A percentile compares a stretch with the other conserved stretches of the same genome.
These are phyloP conservation scores for Lamproptera curius DNA, from an alignment of 2,888 invertebrate genomes.

Conservation along the genomic window DNA sequence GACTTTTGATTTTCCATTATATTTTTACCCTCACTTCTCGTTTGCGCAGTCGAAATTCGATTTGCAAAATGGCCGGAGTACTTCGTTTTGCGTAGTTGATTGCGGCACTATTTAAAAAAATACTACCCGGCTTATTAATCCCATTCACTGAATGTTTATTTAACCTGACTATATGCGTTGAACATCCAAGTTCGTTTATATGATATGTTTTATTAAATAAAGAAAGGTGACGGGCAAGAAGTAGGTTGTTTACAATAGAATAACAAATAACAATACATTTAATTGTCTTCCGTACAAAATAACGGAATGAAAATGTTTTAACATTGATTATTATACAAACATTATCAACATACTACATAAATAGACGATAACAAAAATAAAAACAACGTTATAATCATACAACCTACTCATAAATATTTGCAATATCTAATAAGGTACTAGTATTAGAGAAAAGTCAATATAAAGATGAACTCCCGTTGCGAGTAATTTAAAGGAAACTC, in stretches of 20 bases:
- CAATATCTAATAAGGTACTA: background rate
- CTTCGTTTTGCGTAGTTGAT: background rate
- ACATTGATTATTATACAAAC: no score
- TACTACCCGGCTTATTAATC: background rate
- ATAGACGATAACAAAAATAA: background rate
- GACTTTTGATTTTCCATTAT: no score
- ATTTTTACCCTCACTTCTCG: background rate
- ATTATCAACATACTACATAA: background rate
- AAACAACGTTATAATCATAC: background rate
- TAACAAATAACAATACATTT: no score
- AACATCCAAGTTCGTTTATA: no score
- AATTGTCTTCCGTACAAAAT: no score
- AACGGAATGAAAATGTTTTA: no score
- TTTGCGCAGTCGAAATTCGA: background rate
- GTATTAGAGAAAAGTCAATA: slow-evolving; percentile 6
- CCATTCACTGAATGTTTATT: no score
- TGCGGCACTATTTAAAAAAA: background rate
- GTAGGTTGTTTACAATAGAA: no score
- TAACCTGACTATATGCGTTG: no score
- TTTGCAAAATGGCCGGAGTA: background rate
- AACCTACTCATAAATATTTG: background rate
- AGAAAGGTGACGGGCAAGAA: no score
- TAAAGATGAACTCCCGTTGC: slow-evolving; percentile 13
- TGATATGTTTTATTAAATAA: no score
- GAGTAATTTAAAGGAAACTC: slow-evolving; percentile 21